These are phyloP conservation scores for Diploptera punctata DNA, from an alignment of 2,888 invertebrate genomes.

Conservation along the genomic window DNA sequence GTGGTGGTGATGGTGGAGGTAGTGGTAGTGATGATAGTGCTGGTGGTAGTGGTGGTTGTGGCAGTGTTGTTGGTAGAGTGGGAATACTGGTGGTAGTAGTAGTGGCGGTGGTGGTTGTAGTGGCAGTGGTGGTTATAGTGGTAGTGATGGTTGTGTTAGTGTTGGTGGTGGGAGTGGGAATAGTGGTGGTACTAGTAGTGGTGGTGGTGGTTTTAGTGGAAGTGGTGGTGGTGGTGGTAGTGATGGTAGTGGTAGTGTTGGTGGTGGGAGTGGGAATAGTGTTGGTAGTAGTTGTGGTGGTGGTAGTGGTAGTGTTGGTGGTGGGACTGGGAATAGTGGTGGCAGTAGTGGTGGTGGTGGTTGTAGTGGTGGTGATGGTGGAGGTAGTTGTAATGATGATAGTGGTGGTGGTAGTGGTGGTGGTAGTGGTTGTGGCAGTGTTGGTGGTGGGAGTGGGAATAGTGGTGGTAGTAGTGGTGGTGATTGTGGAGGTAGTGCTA, in stretches of 20 bases:
- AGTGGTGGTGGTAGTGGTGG: background rate
- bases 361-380: background rate
- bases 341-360: background rate
- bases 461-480: background rate
- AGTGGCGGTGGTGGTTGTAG: too few species aligned
- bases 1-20: too few species aligned
- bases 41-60: too few species aligned
- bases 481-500: background rate
- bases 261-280: background rate
- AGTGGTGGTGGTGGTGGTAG: background rate
- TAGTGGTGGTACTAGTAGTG: too few species aligned
- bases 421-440: background rate
- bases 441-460: background rate
- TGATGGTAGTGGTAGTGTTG: background rate
- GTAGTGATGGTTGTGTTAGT: too few species aligned
- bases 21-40: background rate
- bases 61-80: background rate
- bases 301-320: background rate
- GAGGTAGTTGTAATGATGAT: background rate
- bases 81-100: too few species aligned
- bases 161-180: too few species aligned
- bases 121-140: too few species aligned
- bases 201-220: background rate
- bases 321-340: background rate
- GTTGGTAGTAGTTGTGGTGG: background rate